A percentile compares a stretch with the other conserved stretches of the same genome.
These are phyloP conservation scores for Antechinus stuartii DNA, from an alignment of 2,113 vertebrate genomes.

Conservation along the genomic window DNA sequence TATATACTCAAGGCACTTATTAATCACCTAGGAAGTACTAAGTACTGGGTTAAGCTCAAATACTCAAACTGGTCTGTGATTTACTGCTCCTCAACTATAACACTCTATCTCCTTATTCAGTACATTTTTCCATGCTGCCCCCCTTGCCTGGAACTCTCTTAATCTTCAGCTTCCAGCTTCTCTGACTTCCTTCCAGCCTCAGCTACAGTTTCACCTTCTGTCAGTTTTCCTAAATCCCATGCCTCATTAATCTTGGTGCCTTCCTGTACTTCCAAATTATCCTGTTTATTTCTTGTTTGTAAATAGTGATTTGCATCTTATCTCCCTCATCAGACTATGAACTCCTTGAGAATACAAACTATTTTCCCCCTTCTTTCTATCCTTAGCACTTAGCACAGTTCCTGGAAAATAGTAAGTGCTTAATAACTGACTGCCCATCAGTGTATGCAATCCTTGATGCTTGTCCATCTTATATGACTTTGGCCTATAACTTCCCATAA, in stretches of 20 bases:
- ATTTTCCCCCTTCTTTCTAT: not conserved
- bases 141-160: too few relatives aligned
- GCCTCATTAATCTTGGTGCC: not conserved
- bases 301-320: not conserved
- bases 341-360: not conserved
- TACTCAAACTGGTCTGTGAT: not conserved
- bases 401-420: not conserved
- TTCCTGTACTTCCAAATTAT: not conserved
- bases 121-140: not conserved
- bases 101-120: not conserved
- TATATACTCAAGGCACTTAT: not conserved
- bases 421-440: not conserved
- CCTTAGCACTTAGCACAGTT: not conserved
- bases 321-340: not conserved
- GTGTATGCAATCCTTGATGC: not conserved
- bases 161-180: not conserved
- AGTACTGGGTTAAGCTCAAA: not conserved
- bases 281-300: not conserved
- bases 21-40: not conserved
- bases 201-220: not conserved
- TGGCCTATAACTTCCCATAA: not conserved
- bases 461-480: not conserved
- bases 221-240: not conserved
- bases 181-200: not conserved
- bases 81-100: not conserved